Conservation (phyloP, 2,797 vertebrate species). For the Remorina albescens region DNA sequence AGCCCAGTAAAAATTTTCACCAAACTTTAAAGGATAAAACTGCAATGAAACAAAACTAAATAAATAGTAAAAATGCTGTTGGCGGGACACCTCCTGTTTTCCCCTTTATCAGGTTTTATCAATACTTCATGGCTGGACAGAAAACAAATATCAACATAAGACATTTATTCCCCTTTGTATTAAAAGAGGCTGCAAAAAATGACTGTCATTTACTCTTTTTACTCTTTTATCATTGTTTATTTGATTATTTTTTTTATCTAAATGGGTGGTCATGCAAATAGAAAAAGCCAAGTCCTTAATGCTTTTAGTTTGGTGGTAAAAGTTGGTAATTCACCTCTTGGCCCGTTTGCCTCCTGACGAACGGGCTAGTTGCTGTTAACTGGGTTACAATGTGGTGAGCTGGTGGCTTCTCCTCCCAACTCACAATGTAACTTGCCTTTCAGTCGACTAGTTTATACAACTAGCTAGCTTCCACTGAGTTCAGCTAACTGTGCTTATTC, state of each 20-base stretch:
- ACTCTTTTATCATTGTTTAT: slow-evolving; percentile 70
- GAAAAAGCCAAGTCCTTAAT: slow-evolving; percentile 68
- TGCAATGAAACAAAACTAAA: slow-evolving; percentile 67
- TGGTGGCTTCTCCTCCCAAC: slow-evolving; percentile 22
- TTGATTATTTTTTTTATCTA: slow-evolving; percentile 68
- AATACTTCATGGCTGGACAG: slow-evolving; percentile 63
- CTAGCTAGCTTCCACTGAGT: slow-evolving; percentile 26
- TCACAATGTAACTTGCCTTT: slow-evolving; percentile 13
- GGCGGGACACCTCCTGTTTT: slow-evolving; percentile 63
- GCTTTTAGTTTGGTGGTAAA: slow-evolving; percentile 46
- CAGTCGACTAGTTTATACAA: slow-evolving; percentile 16
- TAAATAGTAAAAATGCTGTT: slow-evolving; percentile 58
- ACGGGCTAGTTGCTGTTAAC: slow-evolving; percentile 34
- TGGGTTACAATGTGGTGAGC: slow-evolving; percentile 40
- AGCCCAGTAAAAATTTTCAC: slow-evolving; percentile 45
- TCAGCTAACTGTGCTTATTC: slow-evolving; percentile 33
- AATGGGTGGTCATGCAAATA: slow-evolving; percentile 83
- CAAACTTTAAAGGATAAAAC: slow-evolving; percentile 62
- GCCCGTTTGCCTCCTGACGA: slow-evolving; percentile 34
- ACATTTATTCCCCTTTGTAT: slow-evolving; percentile 61
- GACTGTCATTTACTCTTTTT: slow-evolving; percentile 66
- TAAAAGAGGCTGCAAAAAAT: slow-evolving; percentile 70
- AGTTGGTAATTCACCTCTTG: slow-evolving; percentile 26
- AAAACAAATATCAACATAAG: slow-evolving; percentile 72
- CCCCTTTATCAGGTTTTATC: slow-evolving; percentile 55